Evolutionary conservation across 1,140 invertebrate species (phyloP), one percentile per base, ranked within the genome.

Genomic region (Zaprionus taronus): DNA sequence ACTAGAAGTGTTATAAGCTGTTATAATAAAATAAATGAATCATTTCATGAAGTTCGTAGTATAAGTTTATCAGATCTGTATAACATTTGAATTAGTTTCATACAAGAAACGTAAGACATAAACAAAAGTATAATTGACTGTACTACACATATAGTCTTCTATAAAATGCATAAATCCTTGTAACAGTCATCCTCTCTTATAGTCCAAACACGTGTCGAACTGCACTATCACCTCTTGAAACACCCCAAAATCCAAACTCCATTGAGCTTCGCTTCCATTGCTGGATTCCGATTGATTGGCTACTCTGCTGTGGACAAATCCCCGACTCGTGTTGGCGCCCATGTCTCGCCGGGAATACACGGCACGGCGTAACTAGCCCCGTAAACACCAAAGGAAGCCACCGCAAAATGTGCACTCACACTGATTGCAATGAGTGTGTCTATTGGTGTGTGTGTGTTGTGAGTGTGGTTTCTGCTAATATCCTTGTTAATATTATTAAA

Each of bases 401-500:
- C 68, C 63, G 57, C 55, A 69, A 70, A 72, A 69, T 83, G 80
- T 77, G 68, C 53, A 66, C 53, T 72, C 72, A 72, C 72, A 62
- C 63, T 61, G 81, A 67, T 66, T 90, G 85, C 81, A 80, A 71
- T 75, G 44, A 77, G 71, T 66, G 79, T 55, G 61, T 34, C 17
- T 53, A 34, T 78, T 36, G 38, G 55, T 53, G 56, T 78, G 44
- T 47, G 34, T 60, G 77, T 72, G 49, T 58, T 72, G 49, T 58
- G 79, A 67, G 55, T 81, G 72, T 77, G 72, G 67, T 67, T 72
- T 28, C 80, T 83, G 87, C 91, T 92, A 92, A 92, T 92, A 91
- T 92, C 81, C 91, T 89, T 92, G 91, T 92, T 92, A 92, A 92
- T 92, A 86, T 91, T 92, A 92, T 92, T 92, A 92, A 92, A 92